Evolutionary conservation across 2,888 invertebrate genomes (phyloP), one percentile per base, ranked within the genome.

Genomic region (Ichneumoninae sp.): DNA sequence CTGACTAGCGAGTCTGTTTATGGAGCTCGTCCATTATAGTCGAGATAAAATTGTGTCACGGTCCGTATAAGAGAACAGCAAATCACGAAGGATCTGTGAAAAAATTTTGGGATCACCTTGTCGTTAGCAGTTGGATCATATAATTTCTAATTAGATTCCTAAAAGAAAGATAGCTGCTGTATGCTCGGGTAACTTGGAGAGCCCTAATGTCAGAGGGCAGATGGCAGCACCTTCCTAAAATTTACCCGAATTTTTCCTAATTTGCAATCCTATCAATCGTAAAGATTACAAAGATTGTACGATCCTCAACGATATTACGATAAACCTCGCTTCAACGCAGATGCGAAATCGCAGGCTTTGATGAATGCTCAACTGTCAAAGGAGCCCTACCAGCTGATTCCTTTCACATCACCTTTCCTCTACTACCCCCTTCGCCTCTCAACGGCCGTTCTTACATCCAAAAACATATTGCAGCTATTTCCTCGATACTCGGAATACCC

Each of bases 131-230:
- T 36, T 6, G 26, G 50, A 79, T 60, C 54, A 75, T 78, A 19
- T 44, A 26, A 74, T 71, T 72, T 77, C 40, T 78, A 76, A 83
- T 80, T 74, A 74, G 72, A 78, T 78, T 82, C 79, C 47, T 72
- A 54, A 71, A 70, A 57, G 74, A 57, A 82, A 79, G 60, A 80
- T 82, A 54, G 78, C 33, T 57, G 69, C 68, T 52, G 62, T 57
- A 74, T 77, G 72, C 81, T 76, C 57, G 33, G 66, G 40, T 65
- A 69, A 69, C 52, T 68, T 62, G 72, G 72, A 47, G 74, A 69
- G 74, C 81, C 82, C 91, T 92, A 92, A 92, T 93, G 92, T 92
- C 92, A 92, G 86, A 91, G 91, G 87, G 91, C 92, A 93, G 93
- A 92, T 93, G 93, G 93, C 93, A 93, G 92, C 93, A 93, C 93